phyloP scores from a whole-genome alignment of 2,113 vertebrate species.

The Antechinus stuartii region DNA sequence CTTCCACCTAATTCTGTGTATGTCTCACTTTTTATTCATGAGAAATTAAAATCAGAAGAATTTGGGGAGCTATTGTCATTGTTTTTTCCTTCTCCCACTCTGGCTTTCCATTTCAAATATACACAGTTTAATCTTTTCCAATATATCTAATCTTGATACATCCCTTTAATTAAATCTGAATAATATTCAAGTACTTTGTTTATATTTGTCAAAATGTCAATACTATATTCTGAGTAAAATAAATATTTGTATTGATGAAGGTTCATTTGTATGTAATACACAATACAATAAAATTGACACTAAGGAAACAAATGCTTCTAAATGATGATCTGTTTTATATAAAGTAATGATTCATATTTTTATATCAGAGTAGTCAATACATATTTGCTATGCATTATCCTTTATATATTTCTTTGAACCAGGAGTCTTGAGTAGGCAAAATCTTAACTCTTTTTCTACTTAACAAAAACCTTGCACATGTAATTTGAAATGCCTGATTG shows the following conservation, averaged over 20 bases:
- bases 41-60: conserved; percentile 28
- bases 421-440: conserved; percentile 20
- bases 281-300: conserved; percentile 32
- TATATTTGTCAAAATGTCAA: conserved; percentile 60
- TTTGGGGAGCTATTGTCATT: neutral
- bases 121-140: conserved; percentile 57
- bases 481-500: conserved; percentile 34
- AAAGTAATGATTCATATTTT: neutral
- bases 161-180: conserved; percentile 57
- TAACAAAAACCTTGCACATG: conserved; percentile 47
- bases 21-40: conserved; percentile 12
- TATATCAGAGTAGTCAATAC: neutral
- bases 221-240: conserved; percentile 50
- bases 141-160: conserved; percentile 51
- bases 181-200: conserved; percentile 64
- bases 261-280: conserved; percentile 44
- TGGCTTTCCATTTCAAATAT: conserved; percentile 35
- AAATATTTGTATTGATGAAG: conserved; percentile 62
- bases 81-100: conserved; percentile 7
- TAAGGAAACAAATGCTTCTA: conserved; percentile 35
- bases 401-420: conserved; percentile 20
- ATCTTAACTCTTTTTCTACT: neutral
- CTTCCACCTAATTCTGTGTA: conserved; percentile 31
- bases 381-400: neutral
- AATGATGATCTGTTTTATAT: conserved; percentile 17